These are phyloP conservation scores for Myotis myotis DNA, from an alignment of 2,797 vertebrate species.

Conservation along the genomic window DNA sequence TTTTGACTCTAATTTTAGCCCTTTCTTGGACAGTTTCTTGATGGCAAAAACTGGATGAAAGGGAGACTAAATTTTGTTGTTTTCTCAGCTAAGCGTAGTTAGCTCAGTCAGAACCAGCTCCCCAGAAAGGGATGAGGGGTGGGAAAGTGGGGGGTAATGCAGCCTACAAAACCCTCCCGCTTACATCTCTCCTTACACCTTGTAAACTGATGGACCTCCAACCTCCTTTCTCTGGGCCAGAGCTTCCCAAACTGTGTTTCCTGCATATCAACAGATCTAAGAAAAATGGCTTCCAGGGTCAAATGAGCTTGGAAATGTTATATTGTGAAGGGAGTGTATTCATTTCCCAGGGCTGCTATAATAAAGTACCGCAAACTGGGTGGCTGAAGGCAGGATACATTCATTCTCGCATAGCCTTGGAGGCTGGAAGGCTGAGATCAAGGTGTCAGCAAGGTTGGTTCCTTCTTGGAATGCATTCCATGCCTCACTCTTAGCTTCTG, in stretches of 20 bases:
- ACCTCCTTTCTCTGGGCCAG: not conserved
- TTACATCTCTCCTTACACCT: not conserved
- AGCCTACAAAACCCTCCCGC: not conserved
- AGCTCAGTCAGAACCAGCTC: not conserved
- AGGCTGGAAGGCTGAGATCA: not conserved
- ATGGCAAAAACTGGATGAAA: not conserved
- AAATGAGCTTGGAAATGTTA: not conserved
- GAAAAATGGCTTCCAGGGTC: not conserved
- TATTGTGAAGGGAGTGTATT: not conserved
- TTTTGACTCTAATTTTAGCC: not conserved
- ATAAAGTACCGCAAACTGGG: not conserved
- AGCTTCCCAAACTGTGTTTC: not conserved
- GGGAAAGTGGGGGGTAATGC: too few relatives aligned
- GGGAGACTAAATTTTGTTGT: not conserved
- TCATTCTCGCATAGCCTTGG: not conserved
- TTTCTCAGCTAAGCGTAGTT: not conserved
- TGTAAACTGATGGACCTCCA: not conserved
- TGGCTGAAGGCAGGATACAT: not conserved
- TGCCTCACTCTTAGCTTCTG: not conserved
- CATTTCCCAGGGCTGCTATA: not conserved
- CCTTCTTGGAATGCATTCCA: not conserved
- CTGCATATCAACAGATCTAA: not conserved
- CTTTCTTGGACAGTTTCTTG: not conserved
- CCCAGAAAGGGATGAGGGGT: not conserved
- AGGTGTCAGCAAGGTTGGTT: not conserved